Evolutionary conservation across 2,113 vertebrate species (phyloP).

Genomic region (Puffinus mauretanicus): DNA sequence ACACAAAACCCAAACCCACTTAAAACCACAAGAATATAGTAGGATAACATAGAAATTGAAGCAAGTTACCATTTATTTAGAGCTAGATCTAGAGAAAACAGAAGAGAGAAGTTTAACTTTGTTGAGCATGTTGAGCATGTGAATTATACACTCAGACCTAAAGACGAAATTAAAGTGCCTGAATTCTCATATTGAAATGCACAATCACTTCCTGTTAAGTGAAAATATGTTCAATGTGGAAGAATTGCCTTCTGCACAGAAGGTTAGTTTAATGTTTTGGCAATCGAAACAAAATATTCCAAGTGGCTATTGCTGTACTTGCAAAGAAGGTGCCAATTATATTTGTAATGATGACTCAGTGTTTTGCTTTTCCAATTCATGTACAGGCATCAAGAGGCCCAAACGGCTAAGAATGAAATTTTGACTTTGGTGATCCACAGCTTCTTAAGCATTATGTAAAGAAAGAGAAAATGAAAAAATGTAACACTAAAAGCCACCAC

Average conservation of each 20-base stretch:
- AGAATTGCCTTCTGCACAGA: constrained; percentile 12
- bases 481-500: neutral
- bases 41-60: neutral
- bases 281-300: neutral
- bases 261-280: constrained; percentile 23
- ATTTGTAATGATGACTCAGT: neutral
- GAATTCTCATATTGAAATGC: neutral
- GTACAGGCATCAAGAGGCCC: neutral
- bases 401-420: neutral
- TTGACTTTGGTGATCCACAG: neutral
- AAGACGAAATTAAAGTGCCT: neutral
- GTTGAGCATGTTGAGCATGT: neutral
- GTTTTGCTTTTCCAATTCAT: neutral
- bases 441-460: neutral
- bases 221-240: neutral
- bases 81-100: neutral
- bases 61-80: neutral
- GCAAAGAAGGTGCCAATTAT: neutral
- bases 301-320: neutral
- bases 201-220: neutral
- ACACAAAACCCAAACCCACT: neutral
- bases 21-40: neutral
- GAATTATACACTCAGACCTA: neutral
- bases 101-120: neutral
- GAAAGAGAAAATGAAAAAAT: neutral